Percentiles rank a stretch among this genome's conserved stretches.
Evolutionary conservation across 2,797 vertebrate genomes (phyloP).

Genomic region (Notolepis coatsorum): DNA sequence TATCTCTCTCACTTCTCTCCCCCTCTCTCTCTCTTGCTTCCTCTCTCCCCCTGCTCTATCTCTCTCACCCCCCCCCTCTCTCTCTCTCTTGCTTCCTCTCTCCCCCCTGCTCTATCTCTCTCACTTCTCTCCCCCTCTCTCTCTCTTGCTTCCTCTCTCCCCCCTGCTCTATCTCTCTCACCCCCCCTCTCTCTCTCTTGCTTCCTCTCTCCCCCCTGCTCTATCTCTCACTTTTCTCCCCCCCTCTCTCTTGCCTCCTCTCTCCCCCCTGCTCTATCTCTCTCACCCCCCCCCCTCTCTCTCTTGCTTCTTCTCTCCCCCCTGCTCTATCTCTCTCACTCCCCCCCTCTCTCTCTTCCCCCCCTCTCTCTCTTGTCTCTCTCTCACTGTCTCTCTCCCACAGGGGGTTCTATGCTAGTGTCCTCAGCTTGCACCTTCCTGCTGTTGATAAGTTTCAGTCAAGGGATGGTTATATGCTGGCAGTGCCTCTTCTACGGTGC

Average conservation of each 20-base stretch:
- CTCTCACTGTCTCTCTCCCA: not conserved
- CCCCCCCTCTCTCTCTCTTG: not conserved
- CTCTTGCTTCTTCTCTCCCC: not conserved
- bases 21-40: too few species aligned
- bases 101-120: not conserved
- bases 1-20: too few species aligned
- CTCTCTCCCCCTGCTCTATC: too few species aligned
- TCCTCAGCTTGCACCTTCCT: conserved; percentile 95
- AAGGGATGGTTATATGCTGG: conserved; percentile 94
- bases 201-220: not conserved
- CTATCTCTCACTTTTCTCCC: not conserved
- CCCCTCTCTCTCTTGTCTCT: conserved; percentile 7
- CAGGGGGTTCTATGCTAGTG: conserved; percentile 93
- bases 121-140: not conserved
- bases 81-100: not conserved
- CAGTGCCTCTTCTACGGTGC: conserved; percentile 95
- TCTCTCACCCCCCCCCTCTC: too few species aligned
- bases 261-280: too few species aligned
- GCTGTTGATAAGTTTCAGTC: conserved; percentile 93
- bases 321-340: too few species aligned
- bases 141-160: not conserved
- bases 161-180: not conserved
- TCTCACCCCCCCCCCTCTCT: too few species aligned
- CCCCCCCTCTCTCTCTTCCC: too few species aligned
- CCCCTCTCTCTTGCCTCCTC: not conserved